Evolutionary conservation across 2,888 invertebrate species (phyloP).

Genomic region (Drosophila longiperda): DNA sequence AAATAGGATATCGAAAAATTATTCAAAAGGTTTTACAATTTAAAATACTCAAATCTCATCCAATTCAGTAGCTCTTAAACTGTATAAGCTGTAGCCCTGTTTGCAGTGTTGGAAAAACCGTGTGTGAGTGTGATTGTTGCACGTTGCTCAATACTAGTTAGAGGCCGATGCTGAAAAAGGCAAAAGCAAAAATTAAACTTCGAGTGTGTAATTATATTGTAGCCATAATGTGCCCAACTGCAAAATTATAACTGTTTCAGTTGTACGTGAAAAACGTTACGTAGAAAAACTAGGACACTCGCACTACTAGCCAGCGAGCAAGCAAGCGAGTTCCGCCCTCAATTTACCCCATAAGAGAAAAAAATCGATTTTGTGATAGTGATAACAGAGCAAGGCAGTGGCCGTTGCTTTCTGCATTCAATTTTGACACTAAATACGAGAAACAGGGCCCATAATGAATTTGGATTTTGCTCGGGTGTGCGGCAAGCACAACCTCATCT

Average conservation of each 20-base stretch:
- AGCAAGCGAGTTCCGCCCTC: slow-evolving; percentile 55
- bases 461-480: slow-evolving; percentile 90
- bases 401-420: slow-evolving; percentile 34
- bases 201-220: slow-evolving; percentile 47
- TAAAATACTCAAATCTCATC: not conserved
- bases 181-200: slow-evolving; percentile 60
- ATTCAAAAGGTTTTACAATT: not conserved
- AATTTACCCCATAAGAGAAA: slow-evolving; percentile 42
- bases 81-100: slow-evolving; percentile 24
- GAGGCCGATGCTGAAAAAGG: slow-evolving; percentile 65
- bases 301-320: slow-evolving; percentile 3
- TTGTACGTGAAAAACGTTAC: slow-evolving; percentile 40
- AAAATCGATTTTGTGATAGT: slow-evolving; percentile 77
- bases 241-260: slow-evolving; percentile 35
- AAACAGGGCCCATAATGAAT: slow-evolving; percentile 67
- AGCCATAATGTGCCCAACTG: slow-evolving; percentile 49
- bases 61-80: slow-evolving; percentile 18
- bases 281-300: slow-evolving; percentile 13
- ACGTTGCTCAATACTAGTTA: slow-evolving; percentile 46
- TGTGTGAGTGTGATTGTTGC: not conserved
- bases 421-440: slow-evolving; percentile 8
- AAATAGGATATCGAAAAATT: not conserved
- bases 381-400: slow-evolving; percentile 58
- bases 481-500: slow-evolving; percentile 95
- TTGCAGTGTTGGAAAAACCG: slow-evolving; percentile 25